phyloP scores from a whole-genome alignment of 2,113 vertebrate species.

The Leiothrix lutea region DNA sequence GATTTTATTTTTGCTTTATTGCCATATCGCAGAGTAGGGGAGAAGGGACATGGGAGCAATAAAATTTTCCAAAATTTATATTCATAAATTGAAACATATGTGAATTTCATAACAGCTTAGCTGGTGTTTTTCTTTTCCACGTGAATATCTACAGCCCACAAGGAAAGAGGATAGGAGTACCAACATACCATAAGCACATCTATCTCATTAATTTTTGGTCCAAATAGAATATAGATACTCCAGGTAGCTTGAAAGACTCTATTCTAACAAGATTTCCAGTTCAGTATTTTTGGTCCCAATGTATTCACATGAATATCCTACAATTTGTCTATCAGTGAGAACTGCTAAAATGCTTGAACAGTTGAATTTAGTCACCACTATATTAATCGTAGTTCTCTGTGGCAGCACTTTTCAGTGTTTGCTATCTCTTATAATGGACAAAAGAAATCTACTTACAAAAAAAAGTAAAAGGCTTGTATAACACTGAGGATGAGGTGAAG shows the following conservation, averaged over 20 bases:
- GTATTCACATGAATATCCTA: neutral
- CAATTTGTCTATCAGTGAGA: neutral
- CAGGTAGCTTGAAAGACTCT: neutral
- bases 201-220: neutral
- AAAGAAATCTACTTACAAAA: neutral
- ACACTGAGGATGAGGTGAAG: neutral
- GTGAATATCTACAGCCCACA: neutral
- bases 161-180: neutral
- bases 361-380: neutral
- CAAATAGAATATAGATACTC: neutral
- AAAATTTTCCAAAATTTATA: neutral
- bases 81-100: neutral
- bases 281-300: neutral
- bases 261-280: neutral
- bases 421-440: neutral
- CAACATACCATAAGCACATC: neutral
- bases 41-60: neutral
- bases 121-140: neutral
- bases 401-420: neutral
- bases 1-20: neutral
- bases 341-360: neutral
- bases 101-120: neutral
- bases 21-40: neutral
- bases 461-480: neutral
- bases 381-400: neutral